Conservation (phyloP, 2,888 invertebrate genomes). For the Pharmacophagus antenor region DNA sequence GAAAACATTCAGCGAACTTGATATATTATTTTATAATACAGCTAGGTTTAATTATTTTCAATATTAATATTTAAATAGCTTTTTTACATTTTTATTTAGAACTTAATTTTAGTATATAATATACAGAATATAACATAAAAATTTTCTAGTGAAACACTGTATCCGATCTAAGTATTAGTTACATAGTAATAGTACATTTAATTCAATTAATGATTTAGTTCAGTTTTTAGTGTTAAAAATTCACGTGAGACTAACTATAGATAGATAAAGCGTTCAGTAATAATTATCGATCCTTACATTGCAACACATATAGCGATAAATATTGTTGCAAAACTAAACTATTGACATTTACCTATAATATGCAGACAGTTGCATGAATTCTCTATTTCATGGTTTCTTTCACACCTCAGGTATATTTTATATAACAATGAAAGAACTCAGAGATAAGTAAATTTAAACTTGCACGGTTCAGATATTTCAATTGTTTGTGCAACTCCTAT, state of each 20-base stretch:
- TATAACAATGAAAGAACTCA: slow-evolving; percentile 39
- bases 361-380: slow-evolving; percentile 46
- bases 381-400: slow-evolving; percentile 46
- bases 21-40: background rate
- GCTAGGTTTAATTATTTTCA: too few relatives aligned
- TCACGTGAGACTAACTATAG: too few relatives aligned
- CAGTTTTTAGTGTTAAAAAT: too few relatives aligned
- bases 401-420: slow-evolving; percentile 36
- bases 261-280: slow-evolving; percentile 50
- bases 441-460: slow-evolving; percentile 23
- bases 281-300: slow-evolving; percentile 51
- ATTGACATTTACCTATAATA: slow-evolving; percentile 71
- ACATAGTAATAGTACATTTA: too few relatives aligned
- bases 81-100: too few relatives aligned
- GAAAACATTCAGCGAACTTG: background rate
- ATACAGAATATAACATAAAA: too few relatives aligned
- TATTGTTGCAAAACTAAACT: slow-evolving; percentile 61
- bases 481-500: slow-evolving; percentile 30
- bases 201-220: too few relatives aligned
- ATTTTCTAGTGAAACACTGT: too few relatives aligned
- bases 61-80: too few relatives aligned
- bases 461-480: slow-evolving; percentile 16
- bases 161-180: too few relatives aligned
- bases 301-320: slow-evolving; percentile 69
- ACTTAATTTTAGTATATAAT: too few relatives aligned